Conservation (phyloP, 2,113 vertebrate genomes). For the Thunnus maccoyii region DNA sequence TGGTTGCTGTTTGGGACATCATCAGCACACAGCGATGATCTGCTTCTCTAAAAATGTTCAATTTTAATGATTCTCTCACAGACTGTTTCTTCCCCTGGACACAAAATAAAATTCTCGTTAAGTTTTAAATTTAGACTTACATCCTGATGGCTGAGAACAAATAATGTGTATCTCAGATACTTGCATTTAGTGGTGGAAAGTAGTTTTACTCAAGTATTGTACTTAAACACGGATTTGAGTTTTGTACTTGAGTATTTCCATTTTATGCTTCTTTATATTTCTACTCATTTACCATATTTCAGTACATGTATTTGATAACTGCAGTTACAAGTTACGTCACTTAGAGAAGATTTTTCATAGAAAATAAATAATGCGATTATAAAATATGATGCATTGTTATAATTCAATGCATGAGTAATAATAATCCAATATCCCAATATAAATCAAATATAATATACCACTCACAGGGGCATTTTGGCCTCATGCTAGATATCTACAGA, state of each 20-base stretch:
- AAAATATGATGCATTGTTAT: background rate
- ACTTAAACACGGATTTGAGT: background rate
- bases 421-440: too few species aligned
- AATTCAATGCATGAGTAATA: background rate
- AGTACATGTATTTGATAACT: too few species aligned
- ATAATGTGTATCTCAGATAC: slow-evolving; percentile 21
- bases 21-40: slow-evolving; percentile 57
- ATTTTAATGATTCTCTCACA: slow-evolving; percentile 33
- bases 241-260: background rate
- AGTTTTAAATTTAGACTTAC: slow-evolving; percentile 32
- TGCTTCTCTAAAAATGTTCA: slow-evolving; percentile 53
- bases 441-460: too few species aligned
- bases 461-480: too few species aligned
- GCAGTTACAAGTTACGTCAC: too few species aligned
- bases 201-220: background rate
- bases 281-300: background rate
- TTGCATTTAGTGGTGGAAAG: background rate
- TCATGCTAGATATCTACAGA: too few species aligned
- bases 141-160: slow-evolving; percentile 17
- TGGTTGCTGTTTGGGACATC: slow-evolving; percentile 65
- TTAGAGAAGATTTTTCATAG: background rate
- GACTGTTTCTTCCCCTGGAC: slow-evolving; percentile 26
- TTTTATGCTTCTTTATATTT: background rate
- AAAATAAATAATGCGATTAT: background rate
- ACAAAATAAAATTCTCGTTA: slow-evolving; percentile 44